Evolutionary conservation across 2,888 invertebrate species (phyloP).

Genomic region (Chesias legatella): DNA sequence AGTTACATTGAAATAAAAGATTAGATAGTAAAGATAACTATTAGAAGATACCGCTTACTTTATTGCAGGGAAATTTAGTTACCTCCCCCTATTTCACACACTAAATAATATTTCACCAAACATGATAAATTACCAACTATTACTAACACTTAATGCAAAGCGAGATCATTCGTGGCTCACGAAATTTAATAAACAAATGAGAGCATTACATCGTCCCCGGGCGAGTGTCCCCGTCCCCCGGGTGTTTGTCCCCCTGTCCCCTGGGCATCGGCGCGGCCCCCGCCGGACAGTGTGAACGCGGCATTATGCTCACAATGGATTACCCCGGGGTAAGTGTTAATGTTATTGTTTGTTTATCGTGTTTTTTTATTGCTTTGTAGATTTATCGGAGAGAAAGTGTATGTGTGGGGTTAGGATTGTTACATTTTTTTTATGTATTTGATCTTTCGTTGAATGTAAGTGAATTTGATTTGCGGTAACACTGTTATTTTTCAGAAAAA

Average conservation of each 20-base stretch:
- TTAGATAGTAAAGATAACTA: no score
- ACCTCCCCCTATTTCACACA: neutral
- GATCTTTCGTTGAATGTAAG: no score
- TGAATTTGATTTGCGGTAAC: no score
- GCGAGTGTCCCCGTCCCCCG: constrained; percentile 7
- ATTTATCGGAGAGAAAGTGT: constrained; percentile 14
- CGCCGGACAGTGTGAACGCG: constrained; percentile 18
- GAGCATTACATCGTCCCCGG: constrained; percentile 3
- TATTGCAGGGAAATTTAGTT: neutral
- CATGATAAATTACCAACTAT: constrained; percentile 1
- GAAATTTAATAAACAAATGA: constrained; percentile 22
- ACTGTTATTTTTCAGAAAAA: no score
- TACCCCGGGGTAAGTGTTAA: constrained; percentile 22
- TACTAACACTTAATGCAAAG: constrained; percentile 9
- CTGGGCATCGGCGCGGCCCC: neutral
- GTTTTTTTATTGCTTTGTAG: constrained; percentile 22
- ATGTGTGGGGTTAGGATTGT: neutral
- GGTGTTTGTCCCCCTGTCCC: constrained; percentile 3
- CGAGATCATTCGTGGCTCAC: constrained; percentile 8
- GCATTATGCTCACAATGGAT: constrained; percentile 23
- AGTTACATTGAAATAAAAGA: no score
- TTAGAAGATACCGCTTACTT: no score
- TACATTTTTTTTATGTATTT: no score
- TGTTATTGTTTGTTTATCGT: constrained; percentile 28
- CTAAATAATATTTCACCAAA: constrained; percentile 1